A percentile compares a stretch with the other conserved stretches of the same genome.
Conservation (phyloP, 2,797 vertebrate species). For the Picus viridis region DNA sequence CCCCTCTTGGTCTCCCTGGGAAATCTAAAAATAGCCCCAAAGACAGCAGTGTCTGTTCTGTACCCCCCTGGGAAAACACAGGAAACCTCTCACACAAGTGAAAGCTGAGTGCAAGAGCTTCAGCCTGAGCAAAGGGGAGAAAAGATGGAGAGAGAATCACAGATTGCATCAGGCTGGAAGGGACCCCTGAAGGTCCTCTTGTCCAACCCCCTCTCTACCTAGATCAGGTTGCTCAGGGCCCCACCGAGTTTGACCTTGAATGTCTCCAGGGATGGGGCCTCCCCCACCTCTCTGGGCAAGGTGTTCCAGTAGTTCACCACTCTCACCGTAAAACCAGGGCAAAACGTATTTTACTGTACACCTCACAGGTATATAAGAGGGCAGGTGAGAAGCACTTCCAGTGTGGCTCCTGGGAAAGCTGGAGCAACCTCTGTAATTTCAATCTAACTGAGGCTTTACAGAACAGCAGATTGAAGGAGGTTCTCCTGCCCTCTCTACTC, state of each 20-base stretch:
- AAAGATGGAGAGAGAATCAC: neutral
- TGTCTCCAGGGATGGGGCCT: no score
- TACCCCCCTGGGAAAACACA: conserved; percentile 34
- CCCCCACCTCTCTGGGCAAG: no score
- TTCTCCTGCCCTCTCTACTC: no score
- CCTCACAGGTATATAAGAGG: neutral
- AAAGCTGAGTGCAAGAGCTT: neutral
- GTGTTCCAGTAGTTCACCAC: no score
- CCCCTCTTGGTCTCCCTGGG: neutral
- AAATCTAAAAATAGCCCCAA: conserved; percentile 32
- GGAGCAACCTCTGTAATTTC: neutral
- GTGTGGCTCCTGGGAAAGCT: neutral
- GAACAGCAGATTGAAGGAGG: neutral
- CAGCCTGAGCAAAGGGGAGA: accelerated
- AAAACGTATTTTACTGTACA: neutral
- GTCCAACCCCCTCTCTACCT: no score
- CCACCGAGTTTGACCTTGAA: no score
- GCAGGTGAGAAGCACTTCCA: neutral
- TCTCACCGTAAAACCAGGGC: neutral
- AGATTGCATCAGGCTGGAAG: no score
- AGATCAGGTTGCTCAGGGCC: no score
- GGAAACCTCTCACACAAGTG: neutral
- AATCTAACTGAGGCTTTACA: neutral
- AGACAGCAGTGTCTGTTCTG: neutral
- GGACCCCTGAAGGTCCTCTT: no score